Conservation (phyloP, 2,113 vertebrate species). For the Notechis scutatus region DNA sequence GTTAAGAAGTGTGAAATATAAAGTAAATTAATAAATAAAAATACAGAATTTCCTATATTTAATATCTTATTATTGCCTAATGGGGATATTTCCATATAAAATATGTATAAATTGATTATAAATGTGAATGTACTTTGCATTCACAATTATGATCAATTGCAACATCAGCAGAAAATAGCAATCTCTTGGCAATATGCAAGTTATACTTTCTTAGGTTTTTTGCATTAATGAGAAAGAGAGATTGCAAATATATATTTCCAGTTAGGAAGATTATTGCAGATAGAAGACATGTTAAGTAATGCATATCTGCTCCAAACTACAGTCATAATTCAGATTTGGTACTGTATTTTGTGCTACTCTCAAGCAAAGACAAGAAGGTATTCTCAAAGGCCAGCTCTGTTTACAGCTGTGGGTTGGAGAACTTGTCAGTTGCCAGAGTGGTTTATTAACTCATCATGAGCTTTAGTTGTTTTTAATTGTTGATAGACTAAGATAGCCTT, state of each 20-base stretch:
- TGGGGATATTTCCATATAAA: not conserved
- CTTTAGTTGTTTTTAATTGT: not conserved
- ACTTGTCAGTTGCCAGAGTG: not conserved
- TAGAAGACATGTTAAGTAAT: not conserved
- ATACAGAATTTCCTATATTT: not conserved
- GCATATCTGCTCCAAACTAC: not conserved
- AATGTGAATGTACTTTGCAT: not conserved
- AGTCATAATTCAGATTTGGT: not conserved
- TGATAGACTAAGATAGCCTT: not conserved
- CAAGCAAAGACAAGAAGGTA: constrained; percentile 1
- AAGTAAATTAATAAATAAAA: not conserved
- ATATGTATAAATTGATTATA: not conserved
- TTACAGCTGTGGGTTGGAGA: not conserved
- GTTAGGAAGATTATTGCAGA: not conserved
- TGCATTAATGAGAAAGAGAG: not conserved
- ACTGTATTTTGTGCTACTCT: constrained; percentile 1
- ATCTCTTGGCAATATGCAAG: not conserved
- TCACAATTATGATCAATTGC: not conserved
- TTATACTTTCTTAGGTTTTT: not conserved
- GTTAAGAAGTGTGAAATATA: not conserved
- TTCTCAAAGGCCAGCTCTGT: constrained; percentile 12
- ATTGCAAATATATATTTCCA: not conserved
- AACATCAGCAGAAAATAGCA: not conserved
- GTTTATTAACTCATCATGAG: not conserved
- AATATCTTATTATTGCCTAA: not conserved